These are phyloP conservation scores for Alviniconcha strummeri DNA, from an alignment of 2,888 invertebrate species.

Conservation along the genomic window DNA sequence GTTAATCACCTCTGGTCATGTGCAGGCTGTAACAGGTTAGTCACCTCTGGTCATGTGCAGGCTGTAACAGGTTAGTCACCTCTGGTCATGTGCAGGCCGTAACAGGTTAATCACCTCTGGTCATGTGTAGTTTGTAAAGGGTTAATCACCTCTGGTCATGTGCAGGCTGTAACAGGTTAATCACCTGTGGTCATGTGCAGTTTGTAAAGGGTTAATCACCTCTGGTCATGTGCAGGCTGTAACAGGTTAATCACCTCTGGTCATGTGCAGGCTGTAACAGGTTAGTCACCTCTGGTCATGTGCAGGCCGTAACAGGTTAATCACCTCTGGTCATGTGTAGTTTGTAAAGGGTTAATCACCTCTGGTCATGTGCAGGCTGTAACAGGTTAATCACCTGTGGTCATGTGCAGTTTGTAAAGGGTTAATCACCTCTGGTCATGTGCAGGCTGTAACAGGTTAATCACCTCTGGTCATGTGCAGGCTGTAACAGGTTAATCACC, in stretches of 20 bases:
- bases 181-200: slow-evolving; percentile 35
- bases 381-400: slow-evolving; percentile 42
- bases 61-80: slow-evolving; percentile 51
- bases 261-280: slow-evolving; percentile 55
- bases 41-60: slow-evolving; percentile 36
- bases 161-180: slow-evolving; percentile 54
- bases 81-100: slow-evolving; percentile 46
- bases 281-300: not conserved
- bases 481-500: slow-evolving; percentile 50
- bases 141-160: slow-evolving; percentile 3
- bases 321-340: slow-evolving; percentile 35
- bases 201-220: slow-evolving; percentile 50
- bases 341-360: slow-evolving; percentile 51
- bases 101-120: slow-evolving; percentile 43
- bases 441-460: slow-evolving; percentile 55
- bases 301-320: slow-evolving; percentile 54
- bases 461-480: slow-evolving; percentile 36
- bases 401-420: slow-evolving; percentile 55
- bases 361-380: slow-evolving; percentile 46
- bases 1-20: slow-evolving; percentile 1
- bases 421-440: slow-evolving; percentile 1
- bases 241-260: slow-evolving; percentile 44
- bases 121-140: slow-evolving; percentile 55
- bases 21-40: slow-evolving; percentile 54
- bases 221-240: slow-evolving; percentile 46